Conservation (phyloP, 2,888 invertebrate genomes). For the Conus canariensis region DNA sequence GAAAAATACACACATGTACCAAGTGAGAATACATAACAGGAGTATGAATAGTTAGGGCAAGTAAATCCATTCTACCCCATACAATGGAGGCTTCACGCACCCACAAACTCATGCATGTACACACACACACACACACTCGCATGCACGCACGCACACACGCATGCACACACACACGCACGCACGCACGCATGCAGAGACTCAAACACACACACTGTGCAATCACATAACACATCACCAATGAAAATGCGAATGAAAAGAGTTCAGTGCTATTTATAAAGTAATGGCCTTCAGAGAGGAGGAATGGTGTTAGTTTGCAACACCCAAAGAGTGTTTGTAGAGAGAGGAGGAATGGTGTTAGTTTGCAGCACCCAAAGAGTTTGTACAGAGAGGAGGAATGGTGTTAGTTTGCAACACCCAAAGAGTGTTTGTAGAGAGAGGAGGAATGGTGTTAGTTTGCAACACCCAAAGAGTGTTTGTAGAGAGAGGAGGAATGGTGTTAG, state of each 20-base stretch:
- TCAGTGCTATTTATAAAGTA: neutral
- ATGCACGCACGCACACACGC: neutral
- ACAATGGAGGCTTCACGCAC: neutral
- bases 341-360: neutral
- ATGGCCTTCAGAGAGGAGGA: neutral
- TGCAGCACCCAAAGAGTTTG: neutral
- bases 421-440: neutral
- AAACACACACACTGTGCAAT: neutral
- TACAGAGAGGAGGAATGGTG: neutral
- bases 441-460: too few species aligned
- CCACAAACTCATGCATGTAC: neutral
- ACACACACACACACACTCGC: neutral
- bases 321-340: neutral
- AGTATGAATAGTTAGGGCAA: neutral
- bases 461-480: neutral
- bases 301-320: neutral
- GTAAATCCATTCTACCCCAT: neutral
- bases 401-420: too few species aligned
- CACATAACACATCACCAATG: neutral
- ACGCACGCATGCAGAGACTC: neutral
- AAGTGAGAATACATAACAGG: too few species aligned
- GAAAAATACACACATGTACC: too few species aligned
- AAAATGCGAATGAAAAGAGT: too few species aligned
- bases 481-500: neutral
- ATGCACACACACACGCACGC: conserved; percentile 2